Evolutionary conservation across 2,888 invertebrate genomes (phyloP).

Genomic region (Aricia artaxerxes): DNA sequence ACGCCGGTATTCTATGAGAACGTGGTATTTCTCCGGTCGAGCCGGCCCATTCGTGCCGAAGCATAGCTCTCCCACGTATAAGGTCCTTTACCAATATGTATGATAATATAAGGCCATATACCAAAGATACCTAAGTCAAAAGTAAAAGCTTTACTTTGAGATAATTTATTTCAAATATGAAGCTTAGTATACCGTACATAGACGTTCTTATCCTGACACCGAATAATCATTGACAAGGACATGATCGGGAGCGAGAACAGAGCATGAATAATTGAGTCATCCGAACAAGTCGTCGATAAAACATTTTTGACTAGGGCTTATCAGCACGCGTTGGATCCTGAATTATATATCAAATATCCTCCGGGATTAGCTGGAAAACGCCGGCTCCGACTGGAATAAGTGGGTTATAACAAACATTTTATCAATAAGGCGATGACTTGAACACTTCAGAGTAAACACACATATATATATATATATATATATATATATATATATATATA

Average conservation of each 20-base stretch:
- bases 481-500: too few relatives aligned
- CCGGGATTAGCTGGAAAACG: slow-evolving; percentile 21
- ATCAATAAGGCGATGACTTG: slow-evolving; percentile 2
- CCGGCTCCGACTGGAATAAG: slow-evolving; percentile 25
- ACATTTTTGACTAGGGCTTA: slow-evolving; percentile 51
- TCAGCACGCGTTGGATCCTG: slow-evolving; percentile 56
- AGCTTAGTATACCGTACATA: background rate
- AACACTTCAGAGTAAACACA: too few relatives aligned
- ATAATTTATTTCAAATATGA: background rate
- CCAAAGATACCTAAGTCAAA: background rate
- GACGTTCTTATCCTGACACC: background rate
- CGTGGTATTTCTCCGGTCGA: too few relatives aligned
- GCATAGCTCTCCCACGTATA: too few relatives aligned
- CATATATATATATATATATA: too few relatives aligned
- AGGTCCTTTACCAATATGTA: too few relatives aligned
- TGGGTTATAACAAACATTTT: slow-evolving; percentile 23
- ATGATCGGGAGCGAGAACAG: background rate
- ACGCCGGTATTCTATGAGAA: too few relatives aligned
- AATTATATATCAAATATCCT: slow-evolving; percentile 49
- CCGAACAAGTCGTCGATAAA: slow-evolving; percentile 5
- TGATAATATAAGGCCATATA: too few relatives aligned
- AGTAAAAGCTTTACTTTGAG: too few relatives aligned
- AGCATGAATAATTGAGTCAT: slow-evolving; percentile 31
- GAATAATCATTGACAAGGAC: background rate
- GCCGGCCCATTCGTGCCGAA: too few relatives aligned